Evolutionary conservation across 1,140 invertebrate genomes (phyloP).

Genomic region (Ostrea denselamellosa): DNA sequence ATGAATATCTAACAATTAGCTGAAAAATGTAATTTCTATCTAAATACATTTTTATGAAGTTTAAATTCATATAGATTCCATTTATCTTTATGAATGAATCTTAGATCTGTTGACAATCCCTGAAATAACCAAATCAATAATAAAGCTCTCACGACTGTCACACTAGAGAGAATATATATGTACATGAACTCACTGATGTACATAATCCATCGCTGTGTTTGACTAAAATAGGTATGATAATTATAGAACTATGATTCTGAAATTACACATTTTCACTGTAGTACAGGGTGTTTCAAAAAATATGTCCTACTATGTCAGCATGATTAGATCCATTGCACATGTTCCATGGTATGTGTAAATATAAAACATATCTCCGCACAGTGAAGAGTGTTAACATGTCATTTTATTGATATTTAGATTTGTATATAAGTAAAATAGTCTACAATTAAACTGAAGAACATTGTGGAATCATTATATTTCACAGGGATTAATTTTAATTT

Average conservation of each 20-base stretch:
- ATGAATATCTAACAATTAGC: not conserved
- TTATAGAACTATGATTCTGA: not conserved
- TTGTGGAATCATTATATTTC: too few relatives aligned
- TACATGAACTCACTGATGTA: not conserved
- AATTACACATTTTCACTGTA: not conserved
- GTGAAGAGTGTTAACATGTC: too few relatives aligned
- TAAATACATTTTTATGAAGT: not conserved
- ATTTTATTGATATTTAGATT: too few relatives aligned
- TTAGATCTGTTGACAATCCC: not conserved
- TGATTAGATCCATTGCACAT: too few relatives aligned
- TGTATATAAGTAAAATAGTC: too few relatives aligned
- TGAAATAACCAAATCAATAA: not conserved
- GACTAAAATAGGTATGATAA: not conserved
- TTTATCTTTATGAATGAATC: conserved; percentile 22
- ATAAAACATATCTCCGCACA: too few relatives aligned
- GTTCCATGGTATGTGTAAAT: too few relatives aligned
- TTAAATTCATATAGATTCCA: not conserved
- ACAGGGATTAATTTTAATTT: too few relatives aligned
- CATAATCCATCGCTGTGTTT: not conserved
- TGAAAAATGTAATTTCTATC: not conserved
- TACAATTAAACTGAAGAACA: too few relatives aligned
- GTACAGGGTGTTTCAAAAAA: not conserved
- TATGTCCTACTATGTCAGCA: not conserved
- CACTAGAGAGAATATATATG: not conserved
- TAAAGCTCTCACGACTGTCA: not conserved